These are phyloP conservation scores for Bombycilla garrulus DNA, from an alignment of 2,113 vertebrate species.

Conservation along the genomic window DNA sequence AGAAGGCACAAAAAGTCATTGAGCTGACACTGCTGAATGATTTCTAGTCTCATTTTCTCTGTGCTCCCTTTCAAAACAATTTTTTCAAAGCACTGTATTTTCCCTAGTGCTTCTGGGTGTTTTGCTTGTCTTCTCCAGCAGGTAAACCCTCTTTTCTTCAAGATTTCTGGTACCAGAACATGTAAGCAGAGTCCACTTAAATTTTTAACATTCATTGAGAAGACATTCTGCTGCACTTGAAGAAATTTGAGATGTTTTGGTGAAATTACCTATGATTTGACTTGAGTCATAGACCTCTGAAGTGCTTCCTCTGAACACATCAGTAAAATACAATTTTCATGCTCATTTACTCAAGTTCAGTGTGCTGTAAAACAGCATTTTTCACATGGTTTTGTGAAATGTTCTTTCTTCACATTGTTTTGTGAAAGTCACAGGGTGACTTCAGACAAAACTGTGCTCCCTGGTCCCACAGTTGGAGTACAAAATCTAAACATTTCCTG, in stretches of 20 bases:
- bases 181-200: not conserved
- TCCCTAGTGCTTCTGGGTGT: not conserved
- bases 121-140: not conserved
- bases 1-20: not conserved
- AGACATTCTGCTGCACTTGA: not conserved
- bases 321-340: not conserved
- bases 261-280: not conserved
- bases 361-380: not conserved
- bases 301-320: not conserved
- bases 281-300: not conserved
- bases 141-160: not conserved
- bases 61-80: not conserved
- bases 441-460: not conserved
- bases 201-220: not conserved
- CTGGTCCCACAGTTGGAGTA: not conserved
- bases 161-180: not conserved
- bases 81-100: not conserved
- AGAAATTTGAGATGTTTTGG: not conserved
- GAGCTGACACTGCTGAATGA: not conserved
- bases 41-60: not conserved
- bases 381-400: not conserved
- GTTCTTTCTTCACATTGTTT: not conserved
- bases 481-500: not conserved
- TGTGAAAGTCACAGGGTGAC: no score
- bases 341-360: not conserved